phyloP scores from a whole-genome alignment of 2,797 vertebrate species.

The Manis javanica region DNA sequence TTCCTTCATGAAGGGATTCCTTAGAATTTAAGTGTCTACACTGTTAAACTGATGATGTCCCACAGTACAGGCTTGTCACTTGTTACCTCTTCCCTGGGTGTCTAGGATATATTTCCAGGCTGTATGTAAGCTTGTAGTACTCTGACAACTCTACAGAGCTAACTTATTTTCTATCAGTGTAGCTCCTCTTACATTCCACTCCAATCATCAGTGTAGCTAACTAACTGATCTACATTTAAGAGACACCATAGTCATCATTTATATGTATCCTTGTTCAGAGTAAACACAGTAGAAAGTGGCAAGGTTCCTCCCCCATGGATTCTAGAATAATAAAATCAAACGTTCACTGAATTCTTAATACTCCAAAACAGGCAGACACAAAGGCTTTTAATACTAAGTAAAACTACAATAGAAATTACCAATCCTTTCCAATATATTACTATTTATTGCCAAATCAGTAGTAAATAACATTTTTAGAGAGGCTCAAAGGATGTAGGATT shows the following conservation, averaged over 20 bases:
- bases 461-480: not conserved
- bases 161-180: not conserved
- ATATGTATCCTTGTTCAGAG: not conserved
- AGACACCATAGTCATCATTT: not conserved
- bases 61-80: not conserved
- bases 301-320: not conserved
- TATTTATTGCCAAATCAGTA: not conserved
- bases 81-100: not conserved
- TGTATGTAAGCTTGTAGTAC: not conserved
- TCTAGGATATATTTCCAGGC: not conserved
- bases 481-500: not conserved
- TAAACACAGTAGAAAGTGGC: not conserved
- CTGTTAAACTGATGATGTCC: not conserved
- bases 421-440: not conserved
- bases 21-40: not conserved
- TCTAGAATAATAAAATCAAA: not conserved
- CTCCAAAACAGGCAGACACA: not conserved
- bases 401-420: not conserved
- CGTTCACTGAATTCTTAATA: constrained; percentile 3
- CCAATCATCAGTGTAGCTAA: not conserved
- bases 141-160: not conserved
- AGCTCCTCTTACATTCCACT: not conserved
- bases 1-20: not conserved
- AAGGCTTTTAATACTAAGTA: not conserved
- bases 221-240: not conserved